These are phyloP conservation scores for Hestina assimilis DNA, from an alignment of 1,140 invertebrate genomes.

Conservation along the genomic window DNA sequence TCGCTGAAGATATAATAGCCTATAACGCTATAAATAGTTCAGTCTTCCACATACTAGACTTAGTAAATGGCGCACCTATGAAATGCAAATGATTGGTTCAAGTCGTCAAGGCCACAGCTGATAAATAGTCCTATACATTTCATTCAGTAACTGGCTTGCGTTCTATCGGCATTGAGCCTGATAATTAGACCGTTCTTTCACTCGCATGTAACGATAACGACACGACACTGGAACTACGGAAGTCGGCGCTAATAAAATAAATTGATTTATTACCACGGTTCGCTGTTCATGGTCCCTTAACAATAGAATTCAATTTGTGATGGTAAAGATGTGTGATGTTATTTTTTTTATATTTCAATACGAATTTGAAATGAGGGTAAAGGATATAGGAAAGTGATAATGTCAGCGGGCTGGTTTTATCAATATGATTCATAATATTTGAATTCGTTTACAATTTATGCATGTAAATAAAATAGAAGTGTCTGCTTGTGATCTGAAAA, in stretches of 20 bases:
- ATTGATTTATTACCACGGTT: slow-evolving; percentile 21
- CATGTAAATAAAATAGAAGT: no score
- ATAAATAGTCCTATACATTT: slow-evolving; percentile 51
- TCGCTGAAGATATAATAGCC: slow-evolving; percentile 7
- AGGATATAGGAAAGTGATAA: not conserved
- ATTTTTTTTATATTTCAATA: not conserved
- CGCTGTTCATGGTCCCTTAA: slow-evolving; percentile 4
- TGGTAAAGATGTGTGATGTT: not conserved
- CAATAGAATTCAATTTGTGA: not conserved
- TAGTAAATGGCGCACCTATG: slow-evolving; percentile 28
- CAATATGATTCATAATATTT: no score
- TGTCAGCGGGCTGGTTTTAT: not conserved
- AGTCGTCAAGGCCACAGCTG: slow-evolving; percentile 50
- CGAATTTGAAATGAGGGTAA: not conserved
- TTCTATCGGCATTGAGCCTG: slow-evolving; percentile 31
- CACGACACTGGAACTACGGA: slow-evolving; percentile 9
- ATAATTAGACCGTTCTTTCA: slow-evolving; percentile 34
- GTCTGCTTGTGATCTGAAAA: no score
- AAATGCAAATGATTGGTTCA: slow-evolving; percentile 48
- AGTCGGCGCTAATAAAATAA: slow-evolving; percentile 12
- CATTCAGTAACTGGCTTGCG: slow-evolving; percentile 40
- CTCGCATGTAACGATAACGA: slow-evolving; percentile 8
- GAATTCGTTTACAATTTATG: no score
- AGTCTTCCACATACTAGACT: not conserved
- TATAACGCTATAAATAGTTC: no score